Evolutionary conservation across 2,888 invertebrate genomes (phyloP).

Genomic region (Odiellus spinosus): DNA sequence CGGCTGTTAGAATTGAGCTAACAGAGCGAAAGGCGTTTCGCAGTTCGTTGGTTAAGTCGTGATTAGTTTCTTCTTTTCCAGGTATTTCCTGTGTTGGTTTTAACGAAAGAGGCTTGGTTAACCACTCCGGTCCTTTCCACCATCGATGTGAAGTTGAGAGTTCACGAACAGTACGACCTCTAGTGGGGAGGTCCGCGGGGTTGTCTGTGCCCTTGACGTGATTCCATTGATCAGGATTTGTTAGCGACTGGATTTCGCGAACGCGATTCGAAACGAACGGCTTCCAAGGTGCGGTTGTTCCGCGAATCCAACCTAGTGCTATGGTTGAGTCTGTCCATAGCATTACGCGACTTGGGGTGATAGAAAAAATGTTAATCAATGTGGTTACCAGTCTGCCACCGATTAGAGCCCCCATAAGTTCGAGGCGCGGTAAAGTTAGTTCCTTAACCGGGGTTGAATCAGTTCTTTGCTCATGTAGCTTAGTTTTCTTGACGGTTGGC

Average conservation of each 20-base stretch:
- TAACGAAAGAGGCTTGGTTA: too few species aligned
- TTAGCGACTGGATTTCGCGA: background rate
- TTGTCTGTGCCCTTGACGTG: background rate
- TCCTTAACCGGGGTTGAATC: too few species aligned
- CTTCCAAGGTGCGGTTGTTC: background rate
- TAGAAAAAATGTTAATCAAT: background rate
- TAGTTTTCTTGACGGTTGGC: background rate
- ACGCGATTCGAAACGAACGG: slow-evolving; percentile 1
- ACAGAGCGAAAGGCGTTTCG: too few species aligned
- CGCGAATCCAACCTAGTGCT: too few species aligned
- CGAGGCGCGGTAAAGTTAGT: background rate
- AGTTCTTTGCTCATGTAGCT: too few species aligned
- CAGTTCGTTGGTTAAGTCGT: too few species aligned
- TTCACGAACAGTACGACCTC: background rate
- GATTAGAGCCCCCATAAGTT: background rate
- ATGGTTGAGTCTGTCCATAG: background rate
- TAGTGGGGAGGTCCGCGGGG: background rate
- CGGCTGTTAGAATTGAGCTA: too few species aligned
- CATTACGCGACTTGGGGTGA: too few species aligned
- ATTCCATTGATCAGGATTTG: background rate
- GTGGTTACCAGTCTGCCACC: background rate
- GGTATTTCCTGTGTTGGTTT: too few species aligned
- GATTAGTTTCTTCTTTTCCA: too few species aligned
- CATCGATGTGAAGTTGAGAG: too few species aligned
- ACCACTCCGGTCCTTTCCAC: too few species aligned